A percentile compares a stretch with the other conserved stretches of the same genome.
phyloP scores from a whole-genome alignment of 1,140 invertebrate species.

The Meloidogyne floridensis region DNA sequence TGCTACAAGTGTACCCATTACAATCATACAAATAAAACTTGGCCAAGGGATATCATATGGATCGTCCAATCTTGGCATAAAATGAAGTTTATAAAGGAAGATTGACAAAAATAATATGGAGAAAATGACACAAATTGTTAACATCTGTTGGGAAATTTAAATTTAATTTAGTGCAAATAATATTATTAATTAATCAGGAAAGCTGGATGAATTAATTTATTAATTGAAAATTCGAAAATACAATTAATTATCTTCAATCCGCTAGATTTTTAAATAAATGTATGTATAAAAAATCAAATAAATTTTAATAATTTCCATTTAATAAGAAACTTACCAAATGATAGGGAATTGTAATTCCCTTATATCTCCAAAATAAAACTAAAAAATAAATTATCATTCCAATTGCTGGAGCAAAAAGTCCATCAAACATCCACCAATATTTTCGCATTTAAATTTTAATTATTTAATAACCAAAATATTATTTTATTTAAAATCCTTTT shows the following conservation, averaged over 20 bases:
- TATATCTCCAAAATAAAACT: constrained; percentile 9
- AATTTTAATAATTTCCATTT: no score
- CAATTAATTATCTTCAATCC: no score
- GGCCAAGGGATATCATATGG: constrained; percentile 4
- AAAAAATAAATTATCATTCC: constrained; percentile 7
- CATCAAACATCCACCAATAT: not conserved
- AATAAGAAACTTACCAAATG: not conserved
- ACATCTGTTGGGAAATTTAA: not conserved
- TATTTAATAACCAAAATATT: no score
- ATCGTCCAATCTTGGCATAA: not conserved
- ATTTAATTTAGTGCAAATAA: no score
- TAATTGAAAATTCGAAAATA: no score
- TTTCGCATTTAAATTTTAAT: not conserved
- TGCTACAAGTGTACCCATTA: not conserved
- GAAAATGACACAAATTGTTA: not conserved
- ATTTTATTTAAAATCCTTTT: no score
- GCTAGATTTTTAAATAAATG: no score
- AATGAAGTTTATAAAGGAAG: constrained; percentile 3
- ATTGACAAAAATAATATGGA: constrained; percentile 1
- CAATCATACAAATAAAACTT: constrained; percentile 9
- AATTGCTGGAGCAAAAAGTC: constrained; percentile 6
- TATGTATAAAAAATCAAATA: no score
- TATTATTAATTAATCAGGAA: no score
- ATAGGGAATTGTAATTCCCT: constrained; percentile 9
- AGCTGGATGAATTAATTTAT: no score